Conservation (phyloP, 2,797 vertebrate species). For the Acridotheres tristis region DNA sequence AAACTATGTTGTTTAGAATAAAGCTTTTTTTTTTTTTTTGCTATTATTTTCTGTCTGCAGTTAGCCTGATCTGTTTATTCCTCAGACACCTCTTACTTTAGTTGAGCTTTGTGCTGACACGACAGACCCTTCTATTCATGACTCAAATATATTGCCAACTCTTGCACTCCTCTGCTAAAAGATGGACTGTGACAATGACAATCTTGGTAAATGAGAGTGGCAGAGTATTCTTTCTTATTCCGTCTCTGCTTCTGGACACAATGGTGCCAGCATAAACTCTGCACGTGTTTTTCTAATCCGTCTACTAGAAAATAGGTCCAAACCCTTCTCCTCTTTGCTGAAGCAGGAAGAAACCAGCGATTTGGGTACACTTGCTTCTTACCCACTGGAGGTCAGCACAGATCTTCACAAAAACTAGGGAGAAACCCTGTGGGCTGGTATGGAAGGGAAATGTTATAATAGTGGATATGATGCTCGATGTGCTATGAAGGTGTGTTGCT, state of each 20-base stretch:
- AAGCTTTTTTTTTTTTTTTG: neutral
- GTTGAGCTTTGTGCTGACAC: neutral
- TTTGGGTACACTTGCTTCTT: neutral
- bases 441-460: neutral
- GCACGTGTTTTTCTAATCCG: neutral
- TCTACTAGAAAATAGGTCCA: neutral
- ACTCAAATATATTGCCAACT: neutral
- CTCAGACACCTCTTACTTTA: neutral
- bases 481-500: neutral
- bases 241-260: neutral
- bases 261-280: neutral
- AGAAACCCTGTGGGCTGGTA: neutral
- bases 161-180: neutral
- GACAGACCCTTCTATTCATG: neutral
- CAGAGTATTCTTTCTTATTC: neutral
- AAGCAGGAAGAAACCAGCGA: neutral
- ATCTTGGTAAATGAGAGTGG: neutral
- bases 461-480: neutral
- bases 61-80: neutral
- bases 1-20: neutral
- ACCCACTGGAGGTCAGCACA: slow-evolving; percentile 65
- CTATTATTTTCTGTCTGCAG: neutral
- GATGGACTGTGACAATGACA: neutral
- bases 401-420: neutral
- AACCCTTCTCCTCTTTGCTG: neutral